Evolutionary conservation across 2,888 invertebrate species (phyloP), one percentile per base, ranked within the genome.

Genomic region (Hyposoter dolosus): DNA sequence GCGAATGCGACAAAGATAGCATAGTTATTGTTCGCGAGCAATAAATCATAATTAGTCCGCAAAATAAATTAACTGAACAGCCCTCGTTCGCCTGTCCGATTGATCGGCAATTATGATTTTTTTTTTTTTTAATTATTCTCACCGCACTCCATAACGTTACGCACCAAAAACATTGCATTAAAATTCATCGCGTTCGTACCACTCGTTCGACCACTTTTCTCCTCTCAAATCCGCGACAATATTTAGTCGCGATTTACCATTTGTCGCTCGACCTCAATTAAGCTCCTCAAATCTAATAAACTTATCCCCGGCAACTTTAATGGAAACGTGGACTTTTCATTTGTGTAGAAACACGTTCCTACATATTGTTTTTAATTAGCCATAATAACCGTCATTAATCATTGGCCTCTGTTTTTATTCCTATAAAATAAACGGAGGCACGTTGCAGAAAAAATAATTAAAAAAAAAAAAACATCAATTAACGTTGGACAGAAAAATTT

Each of bases 1-100:
- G 4, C 28, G 0, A 40, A 65, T 45, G 43, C 19, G 40, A 50
- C 32, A 69, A 69, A 45, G 65, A 23, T 28, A 60, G 65, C 65
- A 72, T 10, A 40, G 63, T 83, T 72, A 77, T 66, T 63, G 65
- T 72, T 50, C 66, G 15, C 47, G 47, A 60, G 15, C 47, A 68
- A 77, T 77, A 72, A 84, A 84, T 77, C 72, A 72, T 72, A 77
- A 84, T 66, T 81, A 15, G n/a, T 56, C 32, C 6, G 19, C 56
- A 35, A 79, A 79, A 79, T 47, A 32, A 71, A 79, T 71, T 32
- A 43, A 78, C 40, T 12, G 53, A 63, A 15, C 28, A 65, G 6
- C 23, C 23, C 45, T 45, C n/a, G 7, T 23, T 12, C 10, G 28
- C 28, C 15, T 15, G 10, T 60, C 28, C 60, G 28, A 60, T 60